Conservation (phyloP, 2,113 vertebrate genomes). For the Eurypyga helias region DNA sequence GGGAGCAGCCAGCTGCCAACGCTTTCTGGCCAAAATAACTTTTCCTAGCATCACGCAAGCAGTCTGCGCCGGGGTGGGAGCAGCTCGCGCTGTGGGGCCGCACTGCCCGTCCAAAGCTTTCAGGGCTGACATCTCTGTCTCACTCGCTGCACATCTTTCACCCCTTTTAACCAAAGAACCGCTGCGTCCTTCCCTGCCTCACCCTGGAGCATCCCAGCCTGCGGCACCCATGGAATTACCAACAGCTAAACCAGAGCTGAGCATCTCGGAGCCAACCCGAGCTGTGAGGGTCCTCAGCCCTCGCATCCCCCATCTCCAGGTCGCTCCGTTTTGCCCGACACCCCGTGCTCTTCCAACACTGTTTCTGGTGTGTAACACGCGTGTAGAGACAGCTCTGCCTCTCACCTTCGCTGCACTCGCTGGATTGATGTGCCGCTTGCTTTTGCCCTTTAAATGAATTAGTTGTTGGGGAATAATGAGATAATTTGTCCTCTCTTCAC, state of each 20-base stretch:
- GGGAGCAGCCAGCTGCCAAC: background rate
- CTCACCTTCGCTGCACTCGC: background rate
- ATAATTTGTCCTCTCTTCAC: background rate
- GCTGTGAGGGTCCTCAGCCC: fast-evolving
- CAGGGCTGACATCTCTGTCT: background rate
- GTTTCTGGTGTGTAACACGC: background rate
- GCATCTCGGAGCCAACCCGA: background rate
- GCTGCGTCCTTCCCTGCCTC: background rate
- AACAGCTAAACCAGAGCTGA: fast-evolving
- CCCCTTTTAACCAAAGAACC: fast-evolving
- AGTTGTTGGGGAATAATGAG: background rate
- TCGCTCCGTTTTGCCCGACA: fast-evolving
- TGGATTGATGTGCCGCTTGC: background rate
- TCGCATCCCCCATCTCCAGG: no score
- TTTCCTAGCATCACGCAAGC: background rate
- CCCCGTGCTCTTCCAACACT: fast-evolving
- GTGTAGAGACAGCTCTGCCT: background rate
- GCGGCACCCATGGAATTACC: fast-evolving
- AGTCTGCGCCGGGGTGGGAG: fast-evolving
- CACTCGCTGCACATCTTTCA: fast-evolving
- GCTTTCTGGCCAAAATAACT: background rate
- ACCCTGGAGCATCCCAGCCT: no score
- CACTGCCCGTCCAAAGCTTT: background rate
- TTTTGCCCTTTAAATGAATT: background rate
- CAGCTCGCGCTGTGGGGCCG: background rate